phyloP scores from a whole-genome alignment of 2,888 invertebrate genomes.

The Ryuthela nishihirai region DNA sequence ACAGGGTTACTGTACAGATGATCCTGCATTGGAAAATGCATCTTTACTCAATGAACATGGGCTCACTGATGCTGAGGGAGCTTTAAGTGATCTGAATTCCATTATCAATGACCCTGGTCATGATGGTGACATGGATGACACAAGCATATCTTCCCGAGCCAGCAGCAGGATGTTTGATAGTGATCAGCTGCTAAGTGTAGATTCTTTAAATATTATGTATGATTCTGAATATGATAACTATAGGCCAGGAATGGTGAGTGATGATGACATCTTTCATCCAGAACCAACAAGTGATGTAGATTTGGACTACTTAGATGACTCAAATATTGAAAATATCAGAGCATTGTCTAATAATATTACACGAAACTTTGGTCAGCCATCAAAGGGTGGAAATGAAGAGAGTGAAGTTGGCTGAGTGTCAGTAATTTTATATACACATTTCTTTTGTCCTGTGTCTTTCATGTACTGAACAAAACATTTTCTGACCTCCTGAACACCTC shows the following conservation, averaged over 20 bases:
- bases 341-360: conserved; percentile 73
- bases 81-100: conserved; percentile 74
- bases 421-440: neutral
- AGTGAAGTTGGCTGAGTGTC: conserved; percentile 41
- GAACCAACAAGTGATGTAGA: conserved; percentile 51
- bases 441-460: conserved; percentile 14
- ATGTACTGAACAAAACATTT: conserved; percentile 18
- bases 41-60: conserved; percentile 81
- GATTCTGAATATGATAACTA: conserved; percentile 69
- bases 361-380: conserved; percentile 62
- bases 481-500: conserved; percentile 25
- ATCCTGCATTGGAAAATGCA: conserved; percentile 78
- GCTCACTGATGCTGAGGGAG: conserved; percentile 81
- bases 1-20: conserved; percentile 81
- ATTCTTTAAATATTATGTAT: conserved; percentile 77
- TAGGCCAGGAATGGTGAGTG: conserved; percentile 54
- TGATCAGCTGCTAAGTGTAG: conserved; percentile 69
- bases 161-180: conserved; percentile 76
- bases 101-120: conserved; percentile 49
- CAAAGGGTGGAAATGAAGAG: conserved; percentile 36
- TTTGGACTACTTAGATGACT: conserved; percentile 48
- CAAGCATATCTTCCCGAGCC: conserved; percentile 75
- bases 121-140: conserved; percentile 62
- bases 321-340: conserved; percentile 68
- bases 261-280: conserved; percentile 51